These are phyloP conservation scores for Mythimna impura DNA, from an alignment of 2,888 invertebrate genomes.

Conservation along the genomic window DNA sequence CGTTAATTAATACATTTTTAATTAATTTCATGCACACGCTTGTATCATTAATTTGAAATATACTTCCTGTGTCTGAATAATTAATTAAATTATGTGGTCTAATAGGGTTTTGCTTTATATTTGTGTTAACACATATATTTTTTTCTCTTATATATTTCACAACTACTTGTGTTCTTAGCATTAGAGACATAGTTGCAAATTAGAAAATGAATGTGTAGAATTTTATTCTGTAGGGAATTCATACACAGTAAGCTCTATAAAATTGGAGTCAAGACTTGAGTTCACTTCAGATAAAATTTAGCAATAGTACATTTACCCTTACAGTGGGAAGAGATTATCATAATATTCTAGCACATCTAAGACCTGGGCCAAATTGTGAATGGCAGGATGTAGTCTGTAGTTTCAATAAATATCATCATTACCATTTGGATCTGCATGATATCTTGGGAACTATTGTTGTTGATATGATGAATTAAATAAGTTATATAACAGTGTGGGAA, in stretches of 20 bases:
- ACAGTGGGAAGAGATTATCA: neutral
- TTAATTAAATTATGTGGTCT: slow-evolving; percentile 25
- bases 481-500: neutral
- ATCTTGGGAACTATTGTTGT: slow-evolving; percentile 6
- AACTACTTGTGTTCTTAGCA: slow-evolving; percentile 17
- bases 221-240: neutral
- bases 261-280: neutral
- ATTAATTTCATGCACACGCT: slow-evolving; percentile 58
- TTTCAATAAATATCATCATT: slow-evolving; percentile 9
- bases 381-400: neutral
- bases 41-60: slow-evolving; percentile 51
- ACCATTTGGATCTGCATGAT: slow-evolving; percentile 24
- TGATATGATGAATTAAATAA: neutral
- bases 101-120: slow-evolving; percentile 43
- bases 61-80: slow-evolving; percentile 34
- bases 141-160: slow-evolving; percentile 22
- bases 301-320: neutral
- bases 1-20: slow-evolving; percentile 50
- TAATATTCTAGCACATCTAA: neutral
- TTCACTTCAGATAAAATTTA: neutral
- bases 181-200: slow-evolving; percentile 25
- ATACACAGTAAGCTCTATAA: neutral
- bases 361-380: neutral
- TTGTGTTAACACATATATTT: slow-evolving; percentile 44
- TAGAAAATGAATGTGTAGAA: slow-evolving; percentile 24